These are phyloP conservation scores for Sylvilagus bachmani DNA, from an alignment of 2,113 vertebrate species.

Conservation along the genomic window DNA sequence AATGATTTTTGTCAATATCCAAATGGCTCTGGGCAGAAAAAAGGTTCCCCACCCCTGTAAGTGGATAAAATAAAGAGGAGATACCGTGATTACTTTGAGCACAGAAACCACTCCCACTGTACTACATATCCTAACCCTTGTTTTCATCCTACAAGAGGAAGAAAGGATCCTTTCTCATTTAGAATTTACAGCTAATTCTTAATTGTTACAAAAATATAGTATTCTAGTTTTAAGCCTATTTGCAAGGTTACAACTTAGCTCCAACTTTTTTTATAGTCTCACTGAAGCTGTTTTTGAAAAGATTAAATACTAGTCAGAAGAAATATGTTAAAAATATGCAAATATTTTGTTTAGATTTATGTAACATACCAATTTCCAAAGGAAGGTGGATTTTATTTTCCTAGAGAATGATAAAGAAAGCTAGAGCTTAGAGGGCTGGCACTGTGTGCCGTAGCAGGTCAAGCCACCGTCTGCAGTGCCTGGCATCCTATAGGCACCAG, in stretches of 20 bases:
- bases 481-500: too few relatives aligned
- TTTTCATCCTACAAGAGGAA: not conserved
- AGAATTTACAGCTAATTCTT: not conserved
- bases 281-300: constrained; percentile 54
- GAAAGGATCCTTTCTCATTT: constrained; percentile 33
- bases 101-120: not conserved
- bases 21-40: too few relatives aligned
- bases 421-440: not conserved
- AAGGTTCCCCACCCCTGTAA: too few relatives aligned
- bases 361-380: constrained; percentile 4
- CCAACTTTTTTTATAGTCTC: not conserved
- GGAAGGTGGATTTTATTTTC: constrained; percentile 46
- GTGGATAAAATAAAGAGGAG: too few relatives aligned
- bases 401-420: not conserved
- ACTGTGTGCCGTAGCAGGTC: too few relatives aligned
- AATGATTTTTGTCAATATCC: too few relatives aligned
- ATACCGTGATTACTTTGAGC: not conserved
- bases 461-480: too few relatives aligned
- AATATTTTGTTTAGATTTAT: constrained; percentile 44
- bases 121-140: not conserved
- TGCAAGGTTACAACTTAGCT: constrained; percentile 30
- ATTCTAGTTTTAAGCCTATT: constrained; percentile 45
- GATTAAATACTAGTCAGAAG: constrained; percentile 32
- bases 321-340: constrained; percentile 40
- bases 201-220: constrained; percentile 31